Evolutionary conservation across 2,113 vertebrate species (phyloP).

Genomic region (Xiphias gladius): DNA sequence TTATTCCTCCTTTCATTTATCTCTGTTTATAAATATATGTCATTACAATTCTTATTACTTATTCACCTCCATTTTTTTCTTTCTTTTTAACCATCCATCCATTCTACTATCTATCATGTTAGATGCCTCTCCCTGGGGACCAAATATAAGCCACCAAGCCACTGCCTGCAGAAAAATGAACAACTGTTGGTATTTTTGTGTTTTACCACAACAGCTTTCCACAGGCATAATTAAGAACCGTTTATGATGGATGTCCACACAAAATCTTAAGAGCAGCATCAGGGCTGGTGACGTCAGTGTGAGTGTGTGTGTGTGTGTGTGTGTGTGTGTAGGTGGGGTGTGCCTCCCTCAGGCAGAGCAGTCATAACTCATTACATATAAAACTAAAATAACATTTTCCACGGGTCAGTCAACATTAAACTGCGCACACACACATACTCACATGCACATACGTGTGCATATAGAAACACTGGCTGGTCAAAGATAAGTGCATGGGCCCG

Average conservation of each 20-base stretch:
- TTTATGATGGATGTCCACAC: constrained; percentile 62
- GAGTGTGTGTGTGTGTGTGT: constrained; percentile 49
- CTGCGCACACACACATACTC: constrained; percentile 3
- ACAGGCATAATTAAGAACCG: constrained; percentile 60
- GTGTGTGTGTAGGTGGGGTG: constrained; percentile 58
- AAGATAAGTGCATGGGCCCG: too few species aligned
- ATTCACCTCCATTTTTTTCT: constrained; percentile 2
- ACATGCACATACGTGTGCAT: constrained; percentile 3
- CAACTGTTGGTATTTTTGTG: constrained; percentile 24
- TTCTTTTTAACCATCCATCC: constrained; percentile 44
- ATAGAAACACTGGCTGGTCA: not conserved
- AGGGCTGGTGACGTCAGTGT: constrained; percentile 49
- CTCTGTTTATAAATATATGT: constrained; percentile 20
- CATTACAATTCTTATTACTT: constrained; percentile 25
- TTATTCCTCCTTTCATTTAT: constrained; percentile 29
- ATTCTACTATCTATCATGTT: constrained; percentile 35
- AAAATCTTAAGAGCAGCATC: constrained; percentile 47
- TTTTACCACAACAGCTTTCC: constrained; percentile 32
- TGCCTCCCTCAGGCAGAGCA: constrained; percentile 68
- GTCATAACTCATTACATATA: constrained; percentile 78
- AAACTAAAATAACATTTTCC: constrained; percentile 68
- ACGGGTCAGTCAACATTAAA: constrained; percentile 62
- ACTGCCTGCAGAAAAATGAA: constrained; percentile 55
- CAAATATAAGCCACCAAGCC: constrained; percentile 25
- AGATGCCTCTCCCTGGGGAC: constrained; percentile 8